These are phyloP conservation scores for Cyprinus carpio DNA, from an alignment of 2,113 vertebrate genomes.

Conservation along the genomic window DNA sequence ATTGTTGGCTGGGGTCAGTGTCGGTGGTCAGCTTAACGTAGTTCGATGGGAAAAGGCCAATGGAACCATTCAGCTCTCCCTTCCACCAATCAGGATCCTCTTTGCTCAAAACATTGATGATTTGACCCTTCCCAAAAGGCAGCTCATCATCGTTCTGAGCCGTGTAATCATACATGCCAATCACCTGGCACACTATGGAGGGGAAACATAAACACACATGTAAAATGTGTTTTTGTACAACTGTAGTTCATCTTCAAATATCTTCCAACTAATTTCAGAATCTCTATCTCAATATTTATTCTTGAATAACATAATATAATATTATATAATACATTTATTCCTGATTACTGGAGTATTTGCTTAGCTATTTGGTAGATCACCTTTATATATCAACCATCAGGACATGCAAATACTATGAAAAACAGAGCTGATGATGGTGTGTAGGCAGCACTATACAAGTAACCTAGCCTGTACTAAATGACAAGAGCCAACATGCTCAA, in stretches of 20 bases:
- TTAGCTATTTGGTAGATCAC: background rate
- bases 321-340: background rate
- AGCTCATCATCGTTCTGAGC: conserved; percentile 99
- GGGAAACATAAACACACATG: conserved; percentile 41
- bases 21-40: conserved; percentile 98
- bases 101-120: conserved; percentile 95
- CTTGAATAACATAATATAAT: background rate
- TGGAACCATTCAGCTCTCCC: conserved; percentile 90
- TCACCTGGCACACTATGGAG: conserved; percentile 93
- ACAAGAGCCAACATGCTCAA: background rate
- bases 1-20: conserved; percentile 97
- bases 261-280: background rate
- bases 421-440: background rate
- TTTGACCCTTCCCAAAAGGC: conserved; percentile 95
- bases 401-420: background rate
- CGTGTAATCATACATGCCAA: conserved; percentile 97
- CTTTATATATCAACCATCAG: background rate
- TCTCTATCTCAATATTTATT: background rate
- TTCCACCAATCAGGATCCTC: conserved; percentile 99
- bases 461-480: background rate
- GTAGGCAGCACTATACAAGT: background rate
- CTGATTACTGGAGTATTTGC: background rate
- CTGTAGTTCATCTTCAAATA: too few relatives aligned
- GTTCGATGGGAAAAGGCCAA: conserved; percentile 98
- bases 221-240: background rate